Base-by-base conservation (phyloP, 2,113 vertebrate genomes). In the Epinephelus fuscoguttatus region DNA sequence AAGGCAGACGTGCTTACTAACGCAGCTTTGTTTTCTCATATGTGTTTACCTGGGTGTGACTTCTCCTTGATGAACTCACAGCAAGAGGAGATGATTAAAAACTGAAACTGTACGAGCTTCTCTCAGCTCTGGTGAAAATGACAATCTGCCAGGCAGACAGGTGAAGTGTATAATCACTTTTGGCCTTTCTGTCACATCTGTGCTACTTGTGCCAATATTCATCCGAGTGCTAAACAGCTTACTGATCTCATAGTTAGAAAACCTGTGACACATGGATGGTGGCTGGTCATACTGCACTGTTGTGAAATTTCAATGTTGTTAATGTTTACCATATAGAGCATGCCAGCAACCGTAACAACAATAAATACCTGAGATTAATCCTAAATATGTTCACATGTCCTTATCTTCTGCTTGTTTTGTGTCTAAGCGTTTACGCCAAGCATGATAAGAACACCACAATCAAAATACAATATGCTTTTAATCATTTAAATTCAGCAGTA, bases 261-360 rank as follows among this genome's bases (percentile, higher is more conserved):
- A 63, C 59, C 47, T 66, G 33, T 60, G 17, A 63, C 55, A 70
- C 47, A 23, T 57, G 53, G 18, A 85, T 30, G 69, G 68, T 85
- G 63, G 70, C 77, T 2, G 11, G 53, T 83, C 74, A 77, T 82
- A 70, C 64, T 66, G 81, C 89, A 71, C 82, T 88, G 75, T 82
- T 70, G 87, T 92, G 69, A 82, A 84, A 71, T 70, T 59, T 91
- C 57, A 87, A 61, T 90, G 86, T 91, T 86, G 62, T 94, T 77
- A 84, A 88, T 92, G 87, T 92, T 92, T 87, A 80, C 72, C 73
- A 79, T 91, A 70, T 82, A 85, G 71, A 85, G 93, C 91, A 93
- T 94, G 91, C 57, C 85, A 80, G 82, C 79, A 79, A 75, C 15
- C 40, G 81, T 90, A 77, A 72, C 73, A 18, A 82, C 69, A 88